A percentile compares a stretch with the other conserved stretches of the same genome.
Evolutionary conservation across 2,797 vertebrate genomes (phyloP).

Genomic region (Morus bassanus): DNA sequence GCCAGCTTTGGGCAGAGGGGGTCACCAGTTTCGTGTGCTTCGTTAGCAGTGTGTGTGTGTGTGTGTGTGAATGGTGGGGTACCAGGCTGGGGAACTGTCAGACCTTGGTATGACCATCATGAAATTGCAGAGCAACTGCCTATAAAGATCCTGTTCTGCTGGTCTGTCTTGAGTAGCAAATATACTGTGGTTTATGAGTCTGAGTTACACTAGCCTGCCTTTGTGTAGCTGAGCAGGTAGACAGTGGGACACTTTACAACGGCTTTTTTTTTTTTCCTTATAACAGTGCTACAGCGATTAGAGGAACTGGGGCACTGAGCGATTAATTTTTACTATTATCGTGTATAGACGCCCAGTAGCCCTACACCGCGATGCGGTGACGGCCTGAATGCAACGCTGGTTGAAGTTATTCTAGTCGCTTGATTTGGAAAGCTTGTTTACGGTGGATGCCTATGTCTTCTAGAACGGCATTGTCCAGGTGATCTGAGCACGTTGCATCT

Average conservation of each 20-base stretch:
- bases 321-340: background rate
- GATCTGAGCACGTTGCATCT: background rate
- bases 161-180: background rate
- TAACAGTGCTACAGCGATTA: background rate
- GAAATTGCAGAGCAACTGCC: background rate
- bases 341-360: background rate
- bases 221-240: background rate
- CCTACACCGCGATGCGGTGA: background rate
- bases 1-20: background rate
- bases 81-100: background rate
- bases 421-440: background rate
- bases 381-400: background rate
- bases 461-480: background rate
- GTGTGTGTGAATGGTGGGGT: background rate
- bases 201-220: background rate
- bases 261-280: background rate
- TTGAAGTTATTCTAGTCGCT: background rate
- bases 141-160: background rate
- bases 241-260: background rate
- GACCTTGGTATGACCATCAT: background rate
- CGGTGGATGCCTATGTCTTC: background rate
- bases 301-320: background rate
- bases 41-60: accelerated
- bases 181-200: background rate
- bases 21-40: background rate